phyloP scores from a whole-genome alignment of 2,888 invertebrate species.

The Mallateleia sp. region DNA sequence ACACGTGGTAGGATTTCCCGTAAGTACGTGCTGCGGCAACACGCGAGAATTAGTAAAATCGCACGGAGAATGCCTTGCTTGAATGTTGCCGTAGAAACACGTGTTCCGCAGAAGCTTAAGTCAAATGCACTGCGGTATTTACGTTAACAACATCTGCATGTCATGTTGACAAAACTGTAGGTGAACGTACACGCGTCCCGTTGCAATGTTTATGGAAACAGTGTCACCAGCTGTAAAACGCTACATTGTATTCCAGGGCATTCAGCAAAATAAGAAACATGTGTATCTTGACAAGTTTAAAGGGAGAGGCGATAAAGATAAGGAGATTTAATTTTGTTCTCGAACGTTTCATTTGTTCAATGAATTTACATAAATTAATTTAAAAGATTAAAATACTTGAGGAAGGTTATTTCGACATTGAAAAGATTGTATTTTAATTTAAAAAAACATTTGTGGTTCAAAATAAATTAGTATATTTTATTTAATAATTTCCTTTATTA shows the following conservation, averaged over 20 bases:
- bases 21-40: slow-evolving; percentile 1
- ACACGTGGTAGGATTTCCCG: slow-evolving; percentile 9
- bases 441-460: no score
- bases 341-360: not conserved
- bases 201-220: slow-evolving; percentile 56
- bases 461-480: no score
- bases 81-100: slow-evolving; percentile 5
- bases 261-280: slow-evolving; percentile 38
- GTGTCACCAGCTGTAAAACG: slow-evolving; percentile 49
- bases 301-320: slow-evolving; percentile 21
- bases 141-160: slow-evolving; percentile 61
- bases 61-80: not conserved
- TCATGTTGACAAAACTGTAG: slow-evolving; percentile 62
- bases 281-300: slow-evolving; percentile 35
- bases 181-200: slow-evolving; percentile 42
- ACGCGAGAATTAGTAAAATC: slow-evolving; percentile 10
- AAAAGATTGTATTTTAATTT: no score
- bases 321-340: slow-evolving; percentile 23
- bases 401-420: no score
- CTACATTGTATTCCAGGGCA: slow-evolving; percentile 22
- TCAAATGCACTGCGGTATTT: no score
- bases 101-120: slow-evolving; percentile 38
- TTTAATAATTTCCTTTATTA: no score
- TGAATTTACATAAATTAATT: slow-evolving; percentile 1
- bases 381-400: no score